Evolutionary conservation across 2,113 vertebrate species (phyloP), one percentile per base, ranked within the genome.

Genomic region (Pelmatolapia mariae): DNA sequence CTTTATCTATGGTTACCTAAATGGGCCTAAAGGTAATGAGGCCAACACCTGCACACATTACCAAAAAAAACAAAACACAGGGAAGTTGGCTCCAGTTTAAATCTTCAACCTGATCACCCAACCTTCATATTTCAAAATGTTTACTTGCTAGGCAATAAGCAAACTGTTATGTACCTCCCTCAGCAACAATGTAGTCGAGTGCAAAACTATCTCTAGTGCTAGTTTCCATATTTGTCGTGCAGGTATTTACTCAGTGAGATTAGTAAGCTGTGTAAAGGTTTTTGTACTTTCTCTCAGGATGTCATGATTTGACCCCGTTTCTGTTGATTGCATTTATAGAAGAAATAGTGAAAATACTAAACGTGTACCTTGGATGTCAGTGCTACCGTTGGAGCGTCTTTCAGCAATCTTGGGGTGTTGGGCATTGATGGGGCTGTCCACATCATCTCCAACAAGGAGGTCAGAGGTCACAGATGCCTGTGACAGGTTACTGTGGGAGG

Each of bases 301-400:
- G 43, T 47, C 43, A 31, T 50, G 24, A 78, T 78, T 19, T 50
- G 43, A 78, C 43, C 10, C 40, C 3, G 24, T 50, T 78, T 66
- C 33, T 38, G 33, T 38, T 66, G 61, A 50, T 12, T 1, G 10
- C 24, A 19, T 78, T 47, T 50, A 50, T 19, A 19, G 18, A 31
- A 78, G 43, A 78, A 78, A 71, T 10, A 45, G 13, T 13, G 5
- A 45, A 26, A 24, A 78, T 78, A 1, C 4, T 78, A 33, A 52
- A 78, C 3, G 18, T 78, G 73, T 52, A 99, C 98, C 98, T 96
- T 98, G 97, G 59, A 97, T 93, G 92, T 99, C 98, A 6, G 95
- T 94, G 94, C 90, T 97, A 89, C 97, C 97, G 78, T 97, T 97
- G 57, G 97, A 98, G 26, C 97, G 96, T 85, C 97, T 97, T 81